Conservation (phyloP, 2,113 vertebrate genomes). For the Microtus pennsylvanicus region DNA sequence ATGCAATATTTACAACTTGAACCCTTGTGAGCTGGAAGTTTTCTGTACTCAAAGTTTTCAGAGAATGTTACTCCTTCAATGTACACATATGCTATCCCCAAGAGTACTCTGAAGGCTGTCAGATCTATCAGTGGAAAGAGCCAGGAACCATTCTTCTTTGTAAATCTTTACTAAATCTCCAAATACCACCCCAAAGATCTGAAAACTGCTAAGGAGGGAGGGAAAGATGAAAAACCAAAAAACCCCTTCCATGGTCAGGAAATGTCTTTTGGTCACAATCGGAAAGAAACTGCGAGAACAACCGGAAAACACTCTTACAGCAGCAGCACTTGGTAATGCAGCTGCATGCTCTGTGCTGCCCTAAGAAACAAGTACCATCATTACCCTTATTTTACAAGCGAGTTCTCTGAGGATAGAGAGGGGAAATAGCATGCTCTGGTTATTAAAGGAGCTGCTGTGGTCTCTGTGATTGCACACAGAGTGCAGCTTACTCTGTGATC, state of each 20-base stretch:
- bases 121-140: neutral
- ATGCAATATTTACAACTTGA: neutral
- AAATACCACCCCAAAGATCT: neutral
- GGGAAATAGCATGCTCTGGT: neutral
- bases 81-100: neutral
- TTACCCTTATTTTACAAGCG: neutral
- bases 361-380: neutral
- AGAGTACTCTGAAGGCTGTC: neutral
- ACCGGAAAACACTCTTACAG: neutral
- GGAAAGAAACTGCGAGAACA: neutral
- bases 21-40: neutral
- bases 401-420: neutral
- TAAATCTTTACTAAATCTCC: neutral
- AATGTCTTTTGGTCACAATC: neutral
- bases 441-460: neutral
- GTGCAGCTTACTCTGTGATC: neutral
- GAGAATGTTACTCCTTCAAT: neutral
- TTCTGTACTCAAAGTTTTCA: neutral
- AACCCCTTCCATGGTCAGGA: neutral
- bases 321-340: neutral
- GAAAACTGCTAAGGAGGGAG: neutral
- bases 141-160: neutral
- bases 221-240: neutral
- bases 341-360: neutral
- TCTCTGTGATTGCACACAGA: neutral